phyloP scores from a whole-genome alignment of 2,113 vertebrate species.

The Corythoichthys intestinalis region DNA sequence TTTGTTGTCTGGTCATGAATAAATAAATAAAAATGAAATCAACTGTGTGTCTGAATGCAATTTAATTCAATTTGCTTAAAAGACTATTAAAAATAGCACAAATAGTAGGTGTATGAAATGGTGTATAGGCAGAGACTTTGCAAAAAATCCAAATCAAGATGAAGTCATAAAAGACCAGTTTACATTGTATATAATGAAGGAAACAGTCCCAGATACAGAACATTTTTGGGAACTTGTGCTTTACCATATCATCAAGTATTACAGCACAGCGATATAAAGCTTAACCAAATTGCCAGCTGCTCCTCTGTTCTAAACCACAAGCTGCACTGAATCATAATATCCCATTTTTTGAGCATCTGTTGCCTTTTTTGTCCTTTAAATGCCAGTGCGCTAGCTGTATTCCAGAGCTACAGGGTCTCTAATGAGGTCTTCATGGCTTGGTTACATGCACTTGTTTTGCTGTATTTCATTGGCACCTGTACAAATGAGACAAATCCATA shows the following conservation, averaged over 20 bases:
- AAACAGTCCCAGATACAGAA: slow-evolving; percentile 35
- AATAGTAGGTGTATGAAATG: slow-evolving; percentile 46
- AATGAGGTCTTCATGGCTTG: slow-evolving; percentile 43
- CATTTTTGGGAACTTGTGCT: slow-evolving; percentile 58
- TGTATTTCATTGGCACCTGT: slow-evolving; percentile 38
- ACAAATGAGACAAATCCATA: slow-evolving; percentile 42
- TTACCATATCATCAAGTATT: slow-evolving; percentile 69
- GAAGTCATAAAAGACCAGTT: slow-evolving; percentile 14
- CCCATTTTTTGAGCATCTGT: slow-evolving; percentile 27
- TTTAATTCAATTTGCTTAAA: slow-evolving; percentile 76
- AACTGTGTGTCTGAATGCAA: slow-evolving; percentile 73
- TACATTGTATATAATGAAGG: slow-evolving; percentile 63
- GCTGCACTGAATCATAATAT: slow-evolving; percentile 26
- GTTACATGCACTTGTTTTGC: slow-evolving; percentile 46
- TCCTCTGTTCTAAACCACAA: slow-evolving; percentile 20
- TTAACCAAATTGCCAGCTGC: slow-evolving; percentile 37
- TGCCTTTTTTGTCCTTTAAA: slow-evolving; percentile 45
- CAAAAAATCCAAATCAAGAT: slow-evolving; percentile 4
- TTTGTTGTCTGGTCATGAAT: no score
- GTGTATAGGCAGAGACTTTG: background rate
- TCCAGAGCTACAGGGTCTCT: slow-evolving; percentile 35
- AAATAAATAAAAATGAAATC: background rate
- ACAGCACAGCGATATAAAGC: slow-evolving; percentile 14
- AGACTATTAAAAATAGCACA: slow-evolving; percentile 74
- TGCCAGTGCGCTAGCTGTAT: slow-evolving; percentile 29